These are phyloP conservation scores for Pseudorhiza aurosa DNA, from an alignment of 30 jellyfish, hydroid and myxozoan genomes.

Conservation along the genomic window DNA sequence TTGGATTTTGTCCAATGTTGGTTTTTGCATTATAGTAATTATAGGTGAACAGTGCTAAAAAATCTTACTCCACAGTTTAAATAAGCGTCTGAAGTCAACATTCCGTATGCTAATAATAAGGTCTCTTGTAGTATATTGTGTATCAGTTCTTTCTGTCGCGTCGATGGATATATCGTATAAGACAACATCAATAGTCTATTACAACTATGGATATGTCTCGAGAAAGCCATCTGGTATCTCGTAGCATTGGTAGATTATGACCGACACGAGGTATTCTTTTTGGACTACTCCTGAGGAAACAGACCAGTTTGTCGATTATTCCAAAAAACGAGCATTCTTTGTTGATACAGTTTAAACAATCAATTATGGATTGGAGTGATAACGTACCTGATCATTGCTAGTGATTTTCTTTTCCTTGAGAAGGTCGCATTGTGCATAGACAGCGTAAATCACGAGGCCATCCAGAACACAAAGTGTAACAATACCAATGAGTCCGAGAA, in stretches of 20 bases:
- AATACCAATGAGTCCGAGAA: constrained; percentile 78
- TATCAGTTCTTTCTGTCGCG: constrained; percentile 3
- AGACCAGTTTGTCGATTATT: constrained; percentile 13
- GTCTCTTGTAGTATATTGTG: constrained; percentile 30
- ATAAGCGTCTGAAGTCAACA: constrained; percentile 12
- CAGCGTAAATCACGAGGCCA: constrained; percentile 94
- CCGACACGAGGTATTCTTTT: constrained; percentile 42
- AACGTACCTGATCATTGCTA: constrained; percentile 92
- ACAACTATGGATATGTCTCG: constrained; percentile 39
- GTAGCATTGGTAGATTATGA: constrained; percentile 40
- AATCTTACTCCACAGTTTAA: constrained; percentile 33
- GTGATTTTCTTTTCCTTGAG: constrained; percentile 58
- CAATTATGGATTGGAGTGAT: not conserved
- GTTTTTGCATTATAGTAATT: constrained; percentile 49
- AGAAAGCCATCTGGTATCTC: constrained; percentile 65
- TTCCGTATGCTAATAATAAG: constrained; percentile 8
- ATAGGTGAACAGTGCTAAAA: constrained; percentile 44
- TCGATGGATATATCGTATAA: constrained; percentile 7
- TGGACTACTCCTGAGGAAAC: constrained; percentile 56
- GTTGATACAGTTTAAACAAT: not conserved
- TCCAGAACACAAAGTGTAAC: constrained; percentile 92
- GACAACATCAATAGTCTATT: constrained; percentile 36
- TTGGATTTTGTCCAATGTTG: constrained; percentile 34
- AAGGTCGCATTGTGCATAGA: constrained; percentile 79
- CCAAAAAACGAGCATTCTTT: no score